Conservation (phyloP, 2,888 invertebrate genomes). For the Lathronympha strigana region DNA sequence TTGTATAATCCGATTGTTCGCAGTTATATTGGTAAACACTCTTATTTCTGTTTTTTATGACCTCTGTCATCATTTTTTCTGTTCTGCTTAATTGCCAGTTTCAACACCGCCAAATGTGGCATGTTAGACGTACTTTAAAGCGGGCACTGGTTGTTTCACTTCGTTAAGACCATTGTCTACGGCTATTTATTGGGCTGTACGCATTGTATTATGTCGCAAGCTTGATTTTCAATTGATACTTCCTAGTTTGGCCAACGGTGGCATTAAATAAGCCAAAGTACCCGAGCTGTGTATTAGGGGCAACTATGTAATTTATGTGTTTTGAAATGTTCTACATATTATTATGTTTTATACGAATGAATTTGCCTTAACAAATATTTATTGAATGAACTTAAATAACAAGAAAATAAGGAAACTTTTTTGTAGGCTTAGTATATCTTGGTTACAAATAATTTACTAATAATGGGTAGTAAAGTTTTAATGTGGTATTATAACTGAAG, state of each 20-base stretch:
- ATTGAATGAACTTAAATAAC: no score
- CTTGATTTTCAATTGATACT: constrained; percentile 47
- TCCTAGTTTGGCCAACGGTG: constrained; percentile 37
- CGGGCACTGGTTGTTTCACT: constrained; percentile 47
- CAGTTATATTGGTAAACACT: neutral
- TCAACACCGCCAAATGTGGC: constrained; percentile 54
- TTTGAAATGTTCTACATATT: neutral
- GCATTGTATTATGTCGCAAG: constrained; percentile 47
- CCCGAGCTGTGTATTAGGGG: constrained; percentile 8
- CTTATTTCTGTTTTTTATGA: constrained; percentile 1
- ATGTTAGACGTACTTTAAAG: constrained; percentile 49
- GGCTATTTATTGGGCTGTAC: constrained; percentile 50
- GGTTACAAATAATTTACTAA: no score
- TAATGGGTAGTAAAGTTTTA: neutral
- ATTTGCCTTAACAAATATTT: no score
- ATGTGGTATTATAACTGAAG: neutral
- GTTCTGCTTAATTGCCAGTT: constrained; percentile 44
- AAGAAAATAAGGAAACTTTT: no score
- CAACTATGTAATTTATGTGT: constrained; percentile 2
- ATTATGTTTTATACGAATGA: neutral
- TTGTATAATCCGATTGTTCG: neutral
- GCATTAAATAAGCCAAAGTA: constrained; percentile 22
- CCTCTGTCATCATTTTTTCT: constrained; percentile 32
- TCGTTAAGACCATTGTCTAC: constrained; percentile 56
- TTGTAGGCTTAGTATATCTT: no score